Evolutionary conservation across 2,888 invertebrate genomes (phyloP).

Genomic region (Agonum fuliginosum): DNA sequence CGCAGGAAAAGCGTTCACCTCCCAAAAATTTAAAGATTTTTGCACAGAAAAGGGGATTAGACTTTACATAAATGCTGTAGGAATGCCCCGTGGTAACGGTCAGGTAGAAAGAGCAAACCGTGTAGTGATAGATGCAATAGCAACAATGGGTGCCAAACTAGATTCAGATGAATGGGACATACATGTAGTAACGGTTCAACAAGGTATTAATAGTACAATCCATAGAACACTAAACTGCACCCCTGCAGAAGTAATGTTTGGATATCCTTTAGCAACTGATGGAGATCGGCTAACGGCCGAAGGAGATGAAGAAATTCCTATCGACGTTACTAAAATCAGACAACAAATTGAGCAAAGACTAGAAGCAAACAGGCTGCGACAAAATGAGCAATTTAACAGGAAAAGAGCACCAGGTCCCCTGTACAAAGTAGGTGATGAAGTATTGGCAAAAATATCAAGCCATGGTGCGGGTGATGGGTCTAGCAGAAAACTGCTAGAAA

Average conservation of each 20-base stretch:
- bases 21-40: constrained; percentile 66
- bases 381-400: constrained; percentile 57
- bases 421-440: constrained; percentile 57
- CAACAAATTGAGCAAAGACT: constrained; percentile 27
- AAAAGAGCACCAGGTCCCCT: constrained; percentile 43
- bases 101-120: constrained; percentile 66
- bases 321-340: constrained; percentile 58
- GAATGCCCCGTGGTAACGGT: constrained; percentile 66
- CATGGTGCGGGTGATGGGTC: constrained; percentile 61
- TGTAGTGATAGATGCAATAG: constrained; percentile 62
- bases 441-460: constrained; percentile 59
- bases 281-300: constrained; percentile 55
- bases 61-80: constrained; percentile 63
- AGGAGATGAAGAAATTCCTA: constrained; percentile 43
- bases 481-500: constrained; percentile 61
- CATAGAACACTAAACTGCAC: constrained; percentile 59
- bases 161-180: constrained; percentile 64
- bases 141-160: constrained; percentile 62
- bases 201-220: constrained; percentile 64
- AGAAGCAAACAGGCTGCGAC: constrained; percentile 51
- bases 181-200: constrained; percentile 62
- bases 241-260: constrained; percentile 55
- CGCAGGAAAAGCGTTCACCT: too few species aligned
- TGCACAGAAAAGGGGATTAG: constrained; percentile 66
- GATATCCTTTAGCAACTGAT: background rate